phyloP scores from a whole-genome alignment of 2,797 vertebrate genomes.

The Pogoniulus pusillus region DNA sequence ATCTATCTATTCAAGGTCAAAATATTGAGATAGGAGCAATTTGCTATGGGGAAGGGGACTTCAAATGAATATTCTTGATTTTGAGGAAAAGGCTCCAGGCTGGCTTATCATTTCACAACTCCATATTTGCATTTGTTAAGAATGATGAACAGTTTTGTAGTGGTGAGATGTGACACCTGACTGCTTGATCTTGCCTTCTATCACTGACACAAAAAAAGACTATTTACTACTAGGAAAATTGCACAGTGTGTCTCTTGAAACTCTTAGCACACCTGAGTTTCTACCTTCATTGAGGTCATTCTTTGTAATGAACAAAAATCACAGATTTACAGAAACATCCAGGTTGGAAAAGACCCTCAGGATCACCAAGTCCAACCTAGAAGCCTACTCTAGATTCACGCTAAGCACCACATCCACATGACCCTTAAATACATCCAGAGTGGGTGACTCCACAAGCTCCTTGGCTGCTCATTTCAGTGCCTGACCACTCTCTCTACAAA shows the following conservation, averaged over 20 bases:
- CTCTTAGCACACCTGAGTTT: not conserved
- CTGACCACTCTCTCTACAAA: too few species aligned
- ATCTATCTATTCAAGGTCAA: slow-evolving; percentile 17
- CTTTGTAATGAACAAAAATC: too few species aligned
- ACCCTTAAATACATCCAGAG: too few species aligned
- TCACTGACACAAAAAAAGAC: not conserved
- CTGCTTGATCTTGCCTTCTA: not conserved
- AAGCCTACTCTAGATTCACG: too few species aligned
- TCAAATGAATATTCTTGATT: not conserved
- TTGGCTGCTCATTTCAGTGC: too few species aligned
- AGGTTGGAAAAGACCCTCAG: too few species aligned
- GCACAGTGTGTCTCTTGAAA: not conserved
- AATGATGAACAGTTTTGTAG: not conserved
- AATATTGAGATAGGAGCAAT: slow-evolving; percentile 8
- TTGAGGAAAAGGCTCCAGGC: not conserved
- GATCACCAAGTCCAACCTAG: too few species aligned
- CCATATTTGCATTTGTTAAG: slow-evolving; percentile 8
- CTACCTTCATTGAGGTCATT: not conserved
- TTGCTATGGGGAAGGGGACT: not conserved
- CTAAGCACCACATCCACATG: too few species aligned
- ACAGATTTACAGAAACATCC: too few species aligned
- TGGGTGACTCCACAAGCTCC: too few species aligned
- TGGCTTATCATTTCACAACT: not conserved
- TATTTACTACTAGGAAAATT: not conserved
- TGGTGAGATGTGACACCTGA: not conserved